Evolutionary conservation across 2,888 invertebrate genomes (phyloP).

Genomic region (Allacma fusca): DNA sequence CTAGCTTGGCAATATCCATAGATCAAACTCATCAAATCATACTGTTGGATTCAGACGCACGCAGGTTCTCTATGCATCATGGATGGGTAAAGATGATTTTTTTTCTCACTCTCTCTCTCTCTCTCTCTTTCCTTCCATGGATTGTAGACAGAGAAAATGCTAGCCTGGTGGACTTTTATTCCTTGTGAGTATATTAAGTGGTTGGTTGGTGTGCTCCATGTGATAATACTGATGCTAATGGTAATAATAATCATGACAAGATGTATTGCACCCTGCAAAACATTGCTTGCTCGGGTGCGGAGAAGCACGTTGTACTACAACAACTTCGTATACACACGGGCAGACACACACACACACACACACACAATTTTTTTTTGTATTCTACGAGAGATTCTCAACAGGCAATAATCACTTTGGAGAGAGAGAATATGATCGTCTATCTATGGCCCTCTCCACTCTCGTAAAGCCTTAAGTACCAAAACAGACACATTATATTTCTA

Average conservation of each 20-base stretch:
- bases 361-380: conserved; percentile 20
- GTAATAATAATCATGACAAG: conserved; percentile 44
- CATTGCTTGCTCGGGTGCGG: conserved; percentile 34
- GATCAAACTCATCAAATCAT: neutral
- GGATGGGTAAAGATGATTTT: neutral
- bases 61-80: conserved; percentile 12
- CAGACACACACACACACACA: too few relatives aligned
- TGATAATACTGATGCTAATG: conserved; percentile 1
- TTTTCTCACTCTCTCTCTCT: neutral
- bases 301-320: conserved; percentile 33
- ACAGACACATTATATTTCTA: conserved; percentile 32
- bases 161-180: neutral
- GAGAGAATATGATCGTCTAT: neutral
- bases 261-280: conserved; percentile 43
- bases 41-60: conserved; percentile 7
- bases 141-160: neutral
- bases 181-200: conserved; percentile 9
- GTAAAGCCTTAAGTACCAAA: conserved; percentile 28
- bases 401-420: conserved; percentile 36
- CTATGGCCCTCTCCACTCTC: neutral
- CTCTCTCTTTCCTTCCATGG: neutral
- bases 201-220: conserved; percentile 13
- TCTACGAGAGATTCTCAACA: conserved; percentile 29
- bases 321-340: neutral
- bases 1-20: neutral